These are phyloP conservation scores for Diploptera punctata DNA, from an alignment of 2,888 invertebrate species.

Conservation along the genomic window DNA sequence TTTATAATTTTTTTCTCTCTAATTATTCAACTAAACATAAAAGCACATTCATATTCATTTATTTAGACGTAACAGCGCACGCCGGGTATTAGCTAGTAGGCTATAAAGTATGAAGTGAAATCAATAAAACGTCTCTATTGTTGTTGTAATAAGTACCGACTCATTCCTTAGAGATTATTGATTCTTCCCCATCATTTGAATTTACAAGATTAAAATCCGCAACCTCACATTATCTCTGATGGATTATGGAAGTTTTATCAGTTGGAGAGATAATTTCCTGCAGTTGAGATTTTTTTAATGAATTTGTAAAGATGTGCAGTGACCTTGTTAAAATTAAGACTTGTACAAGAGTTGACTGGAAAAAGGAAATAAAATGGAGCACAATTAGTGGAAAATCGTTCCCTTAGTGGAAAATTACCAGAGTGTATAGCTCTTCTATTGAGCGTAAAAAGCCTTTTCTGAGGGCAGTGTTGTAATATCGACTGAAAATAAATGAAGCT, in stretches of 20 bases:
- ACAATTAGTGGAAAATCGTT: slow-evolving; percentile 12
- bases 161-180: too few relatives aligned
- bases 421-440: slow-evolving; percentile 1
- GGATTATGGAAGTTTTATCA: not conserved
- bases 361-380: not conserved
- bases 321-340: not conserved
- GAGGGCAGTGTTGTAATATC: not conserved
- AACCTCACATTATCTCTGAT: not conserved
- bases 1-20: too few relatives aligned
- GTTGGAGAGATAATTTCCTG: not conserved
- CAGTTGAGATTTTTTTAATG: not conserved
- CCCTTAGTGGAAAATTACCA: slow-evolving; percentile 9
- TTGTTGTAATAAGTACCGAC: too few relatives aligned
- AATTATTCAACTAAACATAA: too few relatives aligned
- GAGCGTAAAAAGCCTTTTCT: slow-evolving; percentile 3
- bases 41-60: too few relatives aligned
- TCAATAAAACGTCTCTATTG: too few relatives aligned
- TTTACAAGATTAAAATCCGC: too few relatives aligned
- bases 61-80: too few relatives aligned
- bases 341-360: not conserved
- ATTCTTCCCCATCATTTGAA: too few relatives aligned
- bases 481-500: not conserved
- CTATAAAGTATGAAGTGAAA: too few relatives aligned
- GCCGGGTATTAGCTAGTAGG: too few relatives aligned
- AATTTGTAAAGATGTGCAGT: slow-evolving; percentile 6